Evolutionary conservation across 1,140 invertebrate genomes (phyloP).

Genomic region (Camponotus pennsylvanicus): DNA sequence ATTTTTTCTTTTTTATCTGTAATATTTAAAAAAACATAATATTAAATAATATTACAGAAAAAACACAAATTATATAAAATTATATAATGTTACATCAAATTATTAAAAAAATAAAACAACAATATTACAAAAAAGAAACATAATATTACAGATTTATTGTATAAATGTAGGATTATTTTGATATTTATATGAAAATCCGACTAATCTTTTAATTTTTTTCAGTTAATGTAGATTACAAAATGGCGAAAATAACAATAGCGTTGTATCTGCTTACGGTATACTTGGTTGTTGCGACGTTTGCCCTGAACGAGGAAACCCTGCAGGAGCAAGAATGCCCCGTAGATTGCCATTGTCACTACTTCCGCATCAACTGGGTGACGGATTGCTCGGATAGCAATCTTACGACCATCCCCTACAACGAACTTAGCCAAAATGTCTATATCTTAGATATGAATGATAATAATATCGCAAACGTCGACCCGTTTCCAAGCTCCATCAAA

Average conservation of each 20-base stretch:
- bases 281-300: conserved; percentile 58
- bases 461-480: conserved; percentile 87
- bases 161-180: not conserved
- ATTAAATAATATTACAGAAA: too few species aligned
- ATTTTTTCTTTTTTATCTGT: not conserved
- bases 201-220: not conserved
- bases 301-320: conserved; percentile 87
- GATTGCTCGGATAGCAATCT: conserved; percentile 92
- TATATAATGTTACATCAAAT: too few species aligned
- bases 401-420: conserved; percentile 89
- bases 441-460: conserved; percentile 91
- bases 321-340: conserved; percentile 90
- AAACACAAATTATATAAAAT: too few species aligned
- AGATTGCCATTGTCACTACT: conserved; percentile 92
- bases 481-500: conserved; percentile 90
- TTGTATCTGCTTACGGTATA: conserved; percentile 68
- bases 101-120: not conserved
- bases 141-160: not conserved
- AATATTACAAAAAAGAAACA: not conserved
- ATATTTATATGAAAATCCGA: not conserved
- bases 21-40: not conserved
- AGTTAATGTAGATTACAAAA: conserved; percentile 53
- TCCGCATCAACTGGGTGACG: conserved; percentile 92
- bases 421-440: conserved; percentile 90
- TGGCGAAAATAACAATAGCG: conserved; percentile 47